Evolutionary conservation across 2,888 invertebrate species (phyloP), one percentile per base, ranked within the genome.

Genomic region (Lepidocyrtoides sp.): DNA sequence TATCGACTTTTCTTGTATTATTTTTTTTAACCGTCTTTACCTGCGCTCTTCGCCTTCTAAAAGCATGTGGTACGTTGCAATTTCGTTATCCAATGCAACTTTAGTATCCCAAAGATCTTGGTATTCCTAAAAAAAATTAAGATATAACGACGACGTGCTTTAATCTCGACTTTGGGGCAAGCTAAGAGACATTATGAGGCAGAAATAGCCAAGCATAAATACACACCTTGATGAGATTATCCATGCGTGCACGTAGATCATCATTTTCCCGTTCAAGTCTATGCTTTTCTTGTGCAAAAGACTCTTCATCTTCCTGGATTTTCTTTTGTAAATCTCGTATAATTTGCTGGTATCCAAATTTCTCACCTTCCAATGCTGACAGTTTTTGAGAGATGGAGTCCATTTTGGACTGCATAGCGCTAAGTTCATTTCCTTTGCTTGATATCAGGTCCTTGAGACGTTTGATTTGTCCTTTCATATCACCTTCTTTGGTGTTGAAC

Each of bases 81-180:
- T 93, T 83, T 93, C 93, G 86, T 93, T 92, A 79, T 93, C 92
- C 79, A 93, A 79, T 7, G 87, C 92, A 23, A 75, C 77, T 75
- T 93, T 93, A 7, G 93, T 93, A 23, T 92, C 93, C 93, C 92
- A 92, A 69, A 93, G 66, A 75, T 93, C 93, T 77, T 92, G 92
- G 26, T 92, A 93, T 54, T 93, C 91, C 75, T 14, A 54, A 48
- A 48, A 60, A 60, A n/a, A 48, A 17, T 12, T 1, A 12, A 20
- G 14, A 63, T 26, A 57, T 17, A 14, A 57, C 57, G 36, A 69
- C 20, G 12, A 54, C 7, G 8, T 7, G 1, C 2, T 63, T 26
- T 29, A 63, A 54, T 4, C 3, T 2, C 20, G 44, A 72, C 10
- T 69, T 41, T 26, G 29, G 26, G 54, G 77, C 51, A 51, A 14